Conservation (phyloP, 2,888 invertebrate species). For the Choreutis nemorana region DNA sequence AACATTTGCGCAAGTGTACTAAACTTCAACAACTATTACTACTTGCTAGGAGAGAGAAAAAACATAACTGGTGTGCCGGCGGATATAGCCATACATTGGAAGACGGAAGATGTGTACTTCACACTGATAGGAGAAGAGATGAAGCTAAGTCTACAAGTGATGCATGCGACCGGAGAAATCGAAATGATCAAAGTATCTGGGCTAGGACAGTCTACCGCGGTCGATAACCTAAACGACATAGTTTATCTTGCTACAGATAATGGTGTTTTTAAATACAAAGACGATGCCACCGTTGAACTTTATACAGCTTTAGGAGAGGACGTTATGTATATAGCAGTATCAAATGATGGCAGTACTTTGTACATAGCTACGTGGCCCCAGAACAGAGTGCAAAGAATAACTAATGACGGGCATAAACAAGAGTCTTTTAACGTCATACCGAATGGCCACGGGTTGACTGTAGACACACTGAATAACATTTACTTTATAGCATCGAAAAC, state of each 20-base stretch:
- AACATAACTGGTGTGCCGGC: slow-evolving; percentile 46
- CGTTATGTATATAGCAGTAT: slow-evolving; percentile 48
- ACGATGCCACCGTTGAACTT: slow-evolving; percentile 34
- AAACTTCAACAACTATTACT: slow-evolving; percentile 38
- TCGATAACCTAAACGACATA: slow-evolving; percentile 55
- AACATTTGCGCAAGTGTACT: slow-evolving; percentile 29
- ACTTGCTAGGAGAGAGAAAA: slow-evolving; percentile 24
- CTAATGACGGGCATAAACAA: slow-evolving; percentile 35
- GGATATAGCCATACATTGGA: slow-evolving; percentile 50
- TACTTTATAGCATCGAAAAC: slow-evolving; percentile 52
- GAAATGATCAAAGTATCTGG: slow-evolving; percentile 44
- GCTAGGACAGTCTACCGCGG: slow-evolving; percentile 46
- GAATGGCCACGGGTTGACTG: slow-evolving; percentile 47
- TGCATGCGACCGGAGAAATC: slow-evolving; percentile 33
- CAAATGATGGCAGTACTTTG: slow-evolving; percentile 34
- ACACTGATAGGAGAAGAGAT: slow-evolving; percentile 48
- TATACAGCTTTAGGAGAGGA: slow-evolving; percentile 48
- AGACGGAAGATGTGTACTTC: slow-evolving; percentile 42
- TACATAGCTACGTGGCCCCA: slow-evolving; percentile 57
- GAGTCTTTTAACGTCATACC: slow-evolving; percentile 40
- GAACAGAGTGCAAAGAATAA: slow-evolving; percentile 44
- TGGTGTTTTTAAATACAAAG: slow-evolving; percentile 51
- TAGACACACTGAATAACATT: slow-evolving; percentile 45
- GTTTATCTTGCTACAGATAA: slow-evolving; percentile 55
- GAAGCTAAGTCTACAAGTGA: slow-evolving; percentile 43